A percentile compares a stretch with the other conserved stretches of the same genome.
These are phyloP conservation scores for Eonycteris spelaea DNA, from an alignment of 2,113 vertebrate species.

Conservation along the genomic window DNA sequence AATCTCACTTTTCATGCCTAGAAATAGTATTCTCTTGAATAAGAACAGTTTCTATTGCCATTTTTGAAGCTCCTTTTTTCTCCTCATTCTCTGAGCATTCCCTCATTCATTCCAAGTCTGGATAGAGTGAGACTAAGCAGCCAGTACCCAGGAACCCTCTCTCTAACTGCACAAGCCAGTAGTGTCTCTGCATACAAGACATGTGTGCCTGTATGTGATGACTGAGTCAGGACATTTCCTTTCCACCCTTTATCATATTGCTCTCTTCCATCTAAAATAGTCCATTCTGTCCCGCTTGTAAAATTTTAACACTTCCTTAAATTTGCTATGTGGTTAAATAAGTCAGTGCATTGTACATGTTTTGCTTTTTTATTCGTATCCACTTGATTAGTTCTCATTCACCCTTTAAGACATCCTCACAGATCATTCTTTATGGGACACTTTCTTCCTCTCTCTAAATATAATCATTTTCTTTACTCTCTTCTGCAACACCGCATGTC, in stretches of 20 bases:
- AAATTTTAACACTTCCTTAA: neutral
- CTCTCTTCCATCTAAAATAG: neutral
- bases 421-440: neutral
- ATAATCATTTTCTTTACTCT: neutral
- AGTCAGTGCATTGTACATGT: neutral
- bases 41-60: neutral
- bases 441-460: neutral
- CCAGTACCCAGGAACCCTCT: neutral
- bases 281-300: neutral
- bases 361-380: neutral
- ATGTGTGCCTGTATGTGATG: neutral
- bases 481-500: neutral
- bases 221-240: neutral
- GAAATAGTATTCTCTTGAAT: neutral
- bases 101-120: neutral
- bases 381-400: neutral
- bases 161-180: neutral
- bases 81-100: neutral
- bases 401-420: neutral
- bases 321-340: neutral
- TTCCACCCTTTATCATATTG: neutral
- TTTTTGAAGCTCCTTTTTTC: neutral
- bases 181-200: neutral
- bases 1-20: neutral
- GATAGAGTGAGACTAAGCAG: neutral